phyloP scores from a whole-genome alignment of 1,140 invertebrate genomes.

The Adelges cooleyi region DNA sequence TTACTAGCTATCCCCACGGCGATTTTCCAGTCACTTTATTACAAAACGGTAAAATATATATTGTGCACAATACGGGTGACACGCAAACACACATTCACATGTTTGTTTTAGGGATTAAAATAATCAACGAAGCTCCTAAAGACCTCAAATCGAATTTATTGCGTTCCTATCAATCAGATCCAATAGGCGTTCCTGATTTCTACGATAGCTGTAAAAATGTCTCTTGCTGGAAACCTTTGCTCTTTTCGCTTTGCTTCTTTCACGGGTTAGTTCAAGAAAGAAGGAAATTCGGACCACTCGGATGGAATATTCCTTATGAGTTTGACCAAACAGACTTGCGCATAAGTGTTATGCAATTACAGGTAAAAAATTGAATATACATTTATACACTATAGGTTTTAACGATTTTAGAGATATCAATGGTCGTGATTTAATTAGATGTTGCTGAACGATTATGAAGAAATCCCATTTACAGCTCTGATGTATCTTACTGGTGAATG shows the following conservation, averaged over 20 bases:
- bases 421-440: too few relatives aligned
- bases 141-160: slow-evolving; percentile 63
- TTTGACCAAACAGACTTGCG: slow-evolving; percentile 86
- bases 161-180: slow-evolving; percentile 69
- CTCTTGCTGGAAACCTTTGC: slow-evolving; percentile 59
- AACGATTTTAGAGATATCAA: too few relatives aligned
- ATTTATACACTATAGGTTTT: too few relatives aligned
- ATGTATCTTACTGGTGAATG: slow-evolving; percentile 56
- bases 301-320: slow-evolving; percentile 91
- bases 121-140: slow-evolving; percentile 29
- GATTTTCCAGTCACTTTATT: slow-evolving; percentile 77
- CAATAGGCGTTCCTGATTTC: slow-evolving; percentile 56
- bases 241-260: slow-evolving; percentile 86
- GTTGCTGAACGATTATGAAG: slow-evolving; percentile 45
- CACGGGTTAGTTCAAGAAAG: slow-evolving; percentile 83
- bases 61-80: too few relatives aligned
- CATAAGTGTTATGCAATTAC: slow-evolving; percentile 69
- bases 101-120: slow-evolving; percentile 27
- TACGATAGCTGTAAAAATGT: slow-evolving; percentile 47
- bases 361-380: slow-evolving; percentile 44
- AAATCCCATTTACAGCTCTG: slow-evolving; percentile 2
- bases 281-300: slow-evolving; percentile 75
- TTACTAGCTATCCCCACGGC: slow-evolving; percentile 78
- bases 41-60: slow-evolving; percentile 63
- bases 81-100: too few relatives aligned